These are phyloP conservation scores for Mola mola DNA, from an alignment of 2,113 vertebrate genomes.

Conservation along the genomic window DNA sequence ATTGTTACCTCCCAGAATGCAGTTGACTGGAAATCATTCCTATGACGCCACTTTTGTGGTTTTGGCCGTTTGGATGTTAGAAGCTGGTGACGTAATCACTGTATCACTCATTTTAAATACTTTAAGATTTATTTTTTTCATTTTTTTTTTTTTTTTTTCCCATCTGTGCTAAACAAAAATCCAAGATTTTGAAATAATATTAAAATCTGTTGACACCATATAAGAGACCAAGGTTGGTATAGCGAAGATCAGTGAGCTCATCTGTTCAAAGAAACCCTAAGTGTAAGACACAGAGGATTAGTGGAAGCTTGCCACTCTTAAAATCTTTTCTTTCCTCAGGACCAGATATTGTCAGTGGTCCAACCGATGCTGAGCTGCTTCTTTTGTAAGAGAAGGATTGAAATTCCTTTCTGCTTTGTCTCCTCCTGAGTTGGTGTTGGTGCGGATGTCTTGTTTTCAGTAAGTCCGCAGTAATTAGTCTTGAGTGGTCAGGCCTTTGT, in stretches of 20 bases:
- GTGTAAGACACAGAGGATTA: conserved; percentile 63
- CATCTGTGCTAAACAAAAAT: too few species aligned
- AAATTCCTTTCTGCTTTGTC: conserved; percentile 48
- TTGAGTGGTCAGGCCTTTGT: conserved; percentile 56
- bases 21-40: conserved; percentile 8
- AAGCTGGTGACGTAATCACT: conserved; percentile 45
- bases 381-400: conserved; percentile 20
- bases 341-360: conserved; percentile 42
- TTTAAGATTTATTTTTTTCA: conserved; percentile 24
- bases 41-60: conserved; percentile 56
- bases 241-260: conserved; percentile 39
- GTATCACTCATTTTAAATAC: neutral
- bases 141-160: conserved; percentile 4
- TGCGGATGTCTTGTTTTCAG: conserved; percentile 39
- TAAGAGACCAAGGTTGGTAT: conserved; percentile 14
- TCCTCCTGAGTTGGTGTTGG: conserved; percentile 34
- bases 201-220: conserved; percentile 31
- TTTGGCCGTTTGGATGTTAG: conserved; percentile 37
- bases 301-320: conserved; percentile 49
- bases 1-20: conserved; percentile 5
- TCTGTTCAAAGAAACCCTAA: conserved; percentile 43
- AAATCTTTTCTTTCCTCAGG: conserved; percentile 41
- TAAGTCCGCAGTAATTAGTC: conserved; percentile 59
- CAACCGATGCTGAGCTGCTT: conserved; percentile 28
- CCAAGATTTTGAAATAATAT: conserved; percentile 1